These are phyloP conservation scores for Clostera curtula DNA, from an alignment of 2,888 invertebrate species.

Conservation along the genomic window DNA sequence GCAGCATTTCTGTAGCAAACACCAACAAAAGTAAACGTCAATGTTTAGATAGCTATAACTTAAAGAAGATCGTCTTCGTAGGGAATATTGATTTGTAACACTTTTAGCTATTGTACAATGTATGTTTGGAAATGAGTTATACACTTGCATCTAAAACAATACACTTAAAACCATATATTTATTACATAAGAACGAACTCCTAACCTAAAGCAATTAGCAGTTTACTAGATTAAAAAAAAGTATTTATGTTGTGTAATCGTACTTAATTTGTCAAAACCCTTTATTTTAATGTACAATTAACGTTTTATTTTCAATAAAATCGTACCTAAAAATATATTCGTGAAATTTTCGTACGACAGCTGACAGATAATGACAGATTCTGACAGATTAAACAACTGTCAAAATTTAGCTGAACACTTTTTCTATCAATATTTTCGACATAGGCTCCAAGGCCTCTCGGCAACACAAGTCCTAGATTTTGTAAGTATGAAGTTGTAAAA, in stretches of 20 bases:
- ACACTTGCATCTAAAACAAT: too few relatives aligned
- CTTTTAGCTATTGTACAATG: too few relatives aligned
- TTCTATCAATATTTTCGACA: too few relatives aligned
- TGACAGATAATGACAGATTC: constrained; percentile 45
- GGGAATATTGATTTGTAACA: too few relatives aligned
- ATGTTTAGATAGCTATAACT: constrained; percentile 12
- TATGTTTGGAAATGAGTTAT: too few relatives aligned
- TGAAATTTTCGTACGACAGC: constrained; percentile 22
- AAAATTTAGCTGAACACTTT: constrained; percentile 13
- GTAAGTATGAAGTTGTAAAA: too few relatives aligned
- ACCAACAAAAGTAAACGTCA: constrained; percentile 24
- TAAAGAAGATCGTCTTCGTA: too few relatives aligned
- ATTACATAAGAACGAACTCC: constrained; percentile 66
- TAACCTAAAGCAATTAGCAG: constrained; percentile 62
- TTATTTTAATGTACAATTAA: constrained; percentile 22
- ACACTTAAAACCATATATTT: constrained; percentile 46
- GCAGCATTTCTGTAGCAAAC: constrained; percentile 79
- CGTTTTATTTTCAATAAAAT: constrained; percentile 29
- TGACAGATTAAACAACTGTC: constrained; percentile 41
- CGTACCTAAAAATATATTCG: constrained; percentile 40
- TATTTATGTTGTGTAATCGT: constrained; percentile 4
- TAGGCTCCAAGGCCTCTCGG: too few relatives aligned
- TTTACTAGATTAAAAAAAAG: constrained; percentile 7
- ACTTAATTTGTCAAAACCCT: constrained; percentile 6
- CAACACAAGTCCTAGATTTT: too few relatives aligned